Conservation (phyloP, 2,113 vertebrate species). For the Petrocephalus zakoni region DNA sequence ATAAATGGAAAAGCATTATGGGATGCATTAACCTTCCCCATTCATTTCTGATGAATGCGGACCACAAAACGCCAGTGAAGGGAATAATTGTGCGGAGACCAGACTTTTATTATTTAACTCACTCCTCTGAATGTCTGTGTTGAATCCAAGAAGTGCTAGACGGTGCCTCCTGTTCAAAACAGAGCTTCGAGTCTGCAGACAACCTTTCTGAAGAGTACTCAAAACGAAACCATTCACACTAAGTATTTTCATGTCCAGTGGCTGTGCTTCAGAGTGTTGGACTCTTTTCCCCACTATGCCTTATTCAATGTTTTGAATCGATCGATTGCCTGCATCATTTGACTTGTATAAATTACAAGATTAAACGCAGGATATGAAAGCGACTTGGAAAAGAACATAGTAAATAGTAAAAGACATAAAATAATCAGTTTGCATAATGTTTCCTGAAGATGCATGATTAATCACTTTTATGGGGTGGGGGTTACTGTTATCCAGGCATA, state of each 20-base stretch:
- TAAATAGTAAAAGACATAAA: neutral
- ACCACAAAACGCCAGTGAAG: constrained; percentile 38
- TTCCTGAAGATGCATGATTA: neutral
- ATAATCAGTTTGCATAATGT: neutral
- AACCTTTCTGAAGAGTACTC: constrained; percentile 21
- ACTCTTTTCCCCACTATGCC: neutral
- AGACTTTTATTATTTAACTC: constrained; percentile 61
- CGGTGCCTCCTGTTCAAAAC: constrained; percentile 66
- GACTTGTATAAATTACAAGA: neutral
- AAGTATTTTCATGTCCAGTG: neutral
- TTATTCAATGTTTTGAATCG: neutral
- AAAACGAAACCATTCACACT: neutral
- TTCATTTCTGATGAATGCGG: constrained; percentile 15
- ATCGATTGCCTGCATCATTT: neutral
- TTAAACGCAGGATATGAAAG: neutral
- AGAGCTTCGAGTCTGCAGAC: constrained; percentile 53
- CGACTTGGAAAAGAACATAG: neutral
- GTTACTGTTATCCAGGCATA: neutral
- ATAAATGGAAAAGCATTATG: neutral
- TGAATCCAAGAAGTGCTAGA: constrained; percentile 63
- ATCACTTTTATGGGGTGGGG: neutral
- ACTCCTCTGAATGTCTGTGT: constrained; percentile 46
- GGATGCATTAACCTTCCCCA: constrained; percentile 23
- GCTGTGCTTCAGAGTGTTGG: neutral
- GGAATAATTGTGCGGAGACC: constrained; percentile 60